These are phyloP conservation scores for Hydrocynus forskahlii DNA, from an alignment of 2,797 vertebrate genomes.

Conservation along the genomic window DNA sequence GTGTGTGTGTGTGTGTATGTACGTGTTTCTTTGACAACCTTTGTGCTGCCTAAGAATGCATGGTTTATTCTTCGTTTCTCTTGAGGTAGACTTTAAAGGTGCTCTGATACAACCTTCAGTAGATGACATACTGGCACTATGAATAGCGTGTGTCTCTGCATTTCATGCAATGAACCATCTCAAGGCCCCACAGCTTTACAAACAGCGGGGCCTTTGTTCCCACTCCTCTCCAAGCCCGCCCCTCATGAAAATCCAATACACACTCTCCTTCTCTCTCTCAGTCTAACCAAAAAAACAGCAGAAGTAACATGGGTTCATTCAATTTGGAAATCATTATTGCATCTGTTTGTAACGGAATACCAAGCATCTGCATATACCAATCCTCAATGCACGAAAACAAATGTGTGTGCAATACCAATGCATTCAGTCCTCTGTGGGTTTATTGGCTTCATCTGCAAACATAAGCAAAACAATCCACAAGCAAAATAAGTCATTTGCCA, in stretches of 20 bases:
- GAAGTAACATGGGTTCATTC: not conserved
- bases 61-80: slow-evolving; percentile 9
- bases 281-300: slow-evolving; percentile 13
- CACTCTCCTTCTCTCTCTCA: slow-evolving; percentile 36
- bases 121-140: slow-evolving; percentile 40
- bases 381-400: not conserved
- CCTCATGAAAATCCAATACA: slow-evolving; percentile 37
- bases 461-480: not conserved
- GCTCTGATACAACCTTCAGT: slow-evolving; percentile 45
- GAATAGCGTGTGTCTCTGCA: slow-evolving; percentile 42
- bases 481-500: not conserved
- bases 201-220: slow-evolving; percentile 53
- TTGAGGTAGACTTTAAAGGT: not conserved
- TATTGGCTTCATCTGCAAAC: not conserved
- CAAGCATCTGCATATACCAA: too few relatives aligned
- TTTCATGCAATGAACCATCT: slow-evolving; percentile 44
- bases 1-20: not conserved
- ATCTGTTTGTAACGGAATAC: not conserved
- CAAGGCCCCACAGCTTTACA: slow-evolving; percentile 50
- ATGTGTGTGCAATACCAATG: not conserved
- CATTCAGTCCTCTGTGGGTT: not conserved
- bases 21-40: not conserved
- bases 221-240: slow-evolving; percentile 45
- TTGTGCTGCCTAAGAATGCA: not conserved
- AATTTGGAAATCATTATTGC: slow-evolving; percentile 4